These are phyloP conservation scores for Malurus alboscapulatus DNA, from an alignment of 2,113 vertebrate genomes.

Conservation along the genomic window DNA sequence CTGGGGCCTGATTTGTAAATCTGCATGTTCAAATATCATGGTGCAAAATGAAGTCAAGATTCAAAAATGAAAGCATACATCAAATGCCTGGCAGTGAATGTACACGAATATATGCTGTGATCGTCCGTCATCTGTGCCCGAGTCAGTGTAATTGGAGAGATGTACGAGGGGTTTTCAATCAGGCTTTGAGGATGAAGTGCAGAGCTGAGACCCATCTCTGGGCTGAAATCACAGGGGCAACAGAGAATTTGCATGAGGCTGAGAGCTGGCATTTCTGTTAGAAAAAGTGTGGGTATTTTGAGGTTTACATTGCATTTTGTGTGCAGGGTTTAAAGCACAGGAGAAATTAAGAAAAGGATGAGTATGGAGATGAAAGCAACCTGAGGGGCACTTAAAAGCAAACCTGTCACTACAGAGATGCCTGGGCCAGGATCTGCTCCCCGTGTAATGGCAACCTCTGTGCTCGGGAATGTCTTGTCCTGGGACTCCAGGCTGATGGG, in stretches of 20 bases:
- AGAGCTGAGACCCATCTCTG: background rate
- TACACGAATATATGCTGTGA: accelerated
- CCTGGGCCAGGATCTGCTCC: background rate
- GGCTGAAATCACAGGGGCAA: background rate
- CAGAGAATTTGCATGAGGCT: background rate
- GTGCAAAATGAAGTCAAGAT: background rate
- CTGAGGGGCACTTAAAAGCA: background rate
- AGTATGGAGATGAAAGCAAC: background rate
- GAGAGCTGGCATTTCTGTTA: background rate
- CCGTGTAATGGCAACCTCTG: background rate
- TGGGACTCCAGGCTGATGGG: background rate
- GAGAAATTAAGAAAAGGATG: background rate
- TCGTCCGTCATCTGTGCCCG: accelerated
- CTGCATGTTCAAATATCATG: background rate
- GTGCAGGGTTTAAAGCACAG: background rate
- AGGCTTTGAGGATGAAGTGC: background rate
- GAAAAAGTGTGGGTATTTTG: background rate
- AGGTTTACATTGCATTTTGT: background rate
- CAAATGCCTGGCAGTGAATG: background rate
- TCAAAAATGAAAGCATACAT: background rate
- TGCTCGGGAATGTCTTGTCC: background rate
- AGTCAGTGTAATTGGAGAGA: background rate
- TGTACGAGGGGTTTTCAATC: accelerated
- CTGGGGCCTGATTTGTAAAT: background rate
- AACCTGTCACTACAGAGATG: background rate